Evolutionary conservation across 35 echinoderm and acorn worm genomes (phyloP).

Genomic region (Acanthaster planci): DNA sequence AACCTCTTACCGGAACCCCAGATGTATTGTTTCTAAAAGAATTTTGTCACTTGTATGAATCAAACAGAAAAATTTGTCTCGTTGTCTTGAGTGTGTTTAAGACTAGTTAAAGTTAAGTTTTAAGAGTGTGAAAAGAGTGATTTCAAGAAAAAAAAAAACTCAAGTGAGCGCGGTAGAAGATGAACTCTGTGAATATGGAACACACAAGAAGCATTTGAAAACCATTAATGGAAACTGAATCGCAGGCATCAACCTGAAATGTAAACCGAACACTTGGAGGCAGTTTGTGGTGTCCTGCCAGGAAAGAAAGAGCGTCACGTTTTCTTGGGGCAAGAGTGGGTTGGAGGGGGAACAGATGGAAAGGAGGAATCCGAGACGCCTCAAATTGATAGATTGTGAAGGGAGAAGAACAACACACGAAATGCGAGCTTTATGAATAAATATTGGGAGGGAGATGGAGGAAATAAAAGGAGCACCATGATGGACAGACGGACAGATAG

Average conservation of each 20-base stretch:
- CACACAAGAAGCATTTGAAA: neutral
- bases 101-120: too few species aligned
- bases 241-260: slow-evolving; percentile 3
- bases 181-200: slow-evolving; percentile 3
- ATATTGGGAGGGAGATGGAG: neutral
- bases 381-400: neutral
- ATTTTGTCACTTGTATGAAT: too few species aligned
- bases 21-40: too few species aligned
- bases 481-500: slow-evolving; percentile 17
- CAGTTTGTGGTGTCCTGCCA: neutral
- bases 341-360: neutral
- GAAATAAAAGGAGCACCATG: neutral
- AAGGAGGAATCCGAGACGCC: neutral
- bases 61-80: too few species aligned
- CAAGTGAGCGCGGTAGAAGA: too few species aligned
- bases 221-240: neutral
- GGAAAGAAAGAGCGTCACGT: neutral
- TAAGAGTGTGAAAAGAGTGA: too few species aligned
- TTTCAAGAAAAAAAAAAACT: too few species aligned
- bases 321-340: neutral
- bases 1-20: too few species aligned
- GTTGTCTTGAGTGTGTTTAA: too few species aligned
- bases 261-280: neutral
- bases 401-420: neutral
- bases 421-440: slow-evolving; percentile 35